Evolutionary conservation across 1,140 invertebrate genomes (phyloP).

Genomic region (Aricia agestis): DNA sequence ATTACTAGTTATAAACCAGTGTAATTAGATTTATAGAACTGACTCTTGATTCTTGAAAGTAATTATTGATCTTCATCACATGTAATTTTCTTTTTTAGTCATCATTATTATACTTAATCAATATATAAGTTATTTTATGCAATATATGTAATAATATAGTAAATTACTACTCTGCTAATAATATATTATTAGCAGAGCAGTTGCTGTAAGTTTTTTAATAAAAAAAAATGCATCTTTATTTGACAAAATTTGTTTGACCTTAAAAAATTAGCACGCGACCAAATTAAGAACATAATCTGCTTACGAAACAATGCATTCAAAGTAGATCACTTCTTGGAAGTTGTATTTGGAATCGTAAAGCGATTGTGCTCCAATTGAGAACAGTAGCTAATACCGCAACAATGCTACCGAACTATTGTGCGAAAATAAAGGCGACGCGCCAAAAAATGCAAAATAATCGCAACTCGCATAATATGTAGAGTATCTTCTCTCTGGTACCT

Average conservation of each 20-base stretch:
- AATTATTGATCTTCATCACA: too few relatives aligned
- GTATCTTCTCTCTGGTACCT: background rate
- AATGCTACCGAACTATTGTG: constrained; percentile 1
- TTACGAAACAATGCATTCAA: background rate
- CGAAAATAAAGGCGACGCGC: constrained; percentile 28
- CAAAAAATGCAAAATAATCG: constrained; percentile 46
- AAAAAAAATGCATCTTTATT: background rate
- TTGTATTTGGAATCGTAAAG: background rate
- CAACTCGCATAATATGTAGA: constrained; percentile 2
- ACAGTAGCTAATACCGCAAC: background rate
- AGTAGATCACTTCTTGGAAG: constrained; percentile 1
- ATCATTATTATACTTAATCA: too few relatives aligned
- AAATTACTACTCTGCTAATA: too few relatives aligned
- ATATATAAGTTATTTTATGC: too few relatives aligned
- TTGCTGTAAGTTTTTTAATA: background rate
- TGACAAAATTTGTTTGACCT: background rate
- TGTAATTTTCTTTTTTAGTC: too few relatives aligned
- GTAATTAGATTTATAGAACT: too few relatives aligned
- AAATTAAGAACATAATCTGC: background rate
- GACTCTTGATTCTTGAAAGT: too few relatives aligned
- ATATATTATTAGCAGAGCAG: too few relatives aligned
- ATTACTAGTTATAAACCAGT: too few relatives aligned
- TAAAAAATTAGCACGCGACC: background rate
- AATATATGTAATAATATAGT: too few relatives aligned
- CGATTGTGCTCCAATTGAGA: constrained; percentile 35